Conservation (phyloP, 2,797 vertebrate genomes). For the Chelon labrosus region DNA sequence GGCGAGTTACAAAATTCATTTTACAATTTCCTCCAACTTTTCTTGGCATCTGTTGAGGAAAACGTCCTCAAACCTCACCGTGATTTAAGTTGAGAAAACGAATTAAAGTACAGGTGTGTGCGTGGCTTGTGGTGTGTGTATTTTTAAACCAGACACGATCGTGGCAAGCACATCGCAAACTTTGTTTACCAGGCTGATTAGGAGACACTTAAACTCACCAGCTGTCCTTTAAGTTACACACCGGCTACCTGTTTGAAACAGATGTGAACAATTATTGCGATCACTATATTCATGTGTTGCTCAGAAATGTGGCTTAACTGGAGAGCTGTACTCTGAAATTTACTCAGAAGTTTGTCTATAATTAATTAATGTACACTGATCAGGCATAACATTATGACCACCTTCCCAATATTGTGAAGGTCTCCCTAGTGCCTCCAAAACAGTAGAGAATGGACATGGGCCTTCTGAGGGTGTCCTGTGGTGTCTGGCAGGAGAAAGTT, state of each 20-base stretch:
- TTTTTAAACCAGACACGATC: background rate
- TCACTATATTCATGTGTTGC: background rate
- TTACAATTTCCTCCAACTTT: background rate
- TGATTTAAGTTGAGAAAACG: background rate
- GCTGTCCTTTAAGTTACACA: background rate
- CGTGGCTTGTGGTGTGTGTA: background rate
- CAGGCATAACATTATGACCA: too few relatives aligned
- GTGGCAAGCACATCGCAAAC: background rate
- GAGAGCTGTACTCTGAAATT: background rate
- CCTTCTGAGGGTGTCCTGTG: too few relatives aligned
- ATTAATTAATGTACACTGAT: too few relatives aligned
- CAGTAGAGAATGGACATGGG: too few relatives aligned
- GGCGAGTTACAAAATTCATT: background rate
- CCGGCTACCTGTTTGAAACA: background rate
- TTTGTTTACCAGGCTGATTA: background rate
- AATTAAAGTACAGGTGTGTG: too few relatives aligned
- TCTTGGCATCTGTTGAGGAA: background rate
- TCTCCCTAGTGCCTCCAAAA: too few relatives aligned
- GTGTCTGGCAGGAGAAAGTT: too few relatives aligned
- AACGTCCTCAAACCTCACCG: background rate
- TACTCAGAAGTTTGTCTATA: too few relatives aligned
- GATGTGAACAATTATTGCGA: too few relatives aligned
- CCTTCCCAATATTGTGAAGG: too few relatives aligned
- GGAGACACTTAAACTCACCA: slow-evolving; percentile 6
- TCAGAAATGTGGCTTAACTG: background rate